Evolutionary conservation across 2,113 vertebrate genomes (phyloP).

Genomic region (Plecturocebus donacophilus): DNA sequence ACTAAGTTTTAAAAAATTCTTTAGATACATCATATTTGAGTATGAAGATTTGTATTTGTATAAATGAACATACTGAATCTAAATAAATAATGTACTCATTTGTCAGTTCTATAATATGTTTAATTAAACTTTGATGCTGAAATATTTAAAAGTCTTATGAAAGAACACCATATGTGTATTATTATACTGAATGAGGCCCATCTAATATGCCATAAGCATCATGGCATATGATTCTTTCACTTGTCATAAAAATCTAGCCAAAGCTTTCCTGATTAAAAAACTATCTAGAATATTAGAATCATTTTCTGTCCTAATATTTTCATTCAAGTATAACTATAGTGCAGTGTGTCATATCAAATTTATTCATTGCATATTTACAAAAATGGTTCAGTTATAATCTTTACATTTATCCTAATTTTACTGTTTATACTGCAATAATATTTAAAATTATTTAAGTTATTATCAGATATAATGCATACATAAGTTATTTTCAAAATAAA

Average conservation of each 20-base stretch:
- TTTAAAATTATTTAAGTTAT: slow-evolving; percentile 11
- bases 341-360: background rate
- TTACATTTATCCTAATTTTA: background rate
- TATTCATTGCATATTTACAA: background rate
- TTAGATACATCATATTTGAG: background rate
- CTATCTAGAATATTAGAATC: background rate
- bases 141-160: background rate
- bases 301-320: background rate
- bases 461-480: background rate
- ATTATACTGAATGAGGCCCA: background rate
- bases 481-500: slow-evolving; percentile 56
- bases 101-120: background rate
- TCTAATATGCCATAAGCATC: background rate
- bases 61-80: background rate
- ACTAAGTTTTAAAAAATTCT: background rate
- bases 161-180: background rate
- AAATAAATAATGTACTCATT: background rate
- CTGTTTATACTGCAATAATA: background rate
- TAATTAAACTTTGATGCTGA: background rate
- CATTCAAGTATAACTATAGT: background rate
- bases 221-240: background rate
- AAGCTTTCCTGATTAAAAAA: background rate
- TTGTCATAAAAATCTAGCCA: background rate
- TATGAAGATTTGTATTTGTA: background rate
- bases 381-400: background rate